These are phyloP conservation scores for Limnothrissa miodon DNA, from an alignment of 2,113 vertebrate species.

Conservation along the genomic window DNA sequence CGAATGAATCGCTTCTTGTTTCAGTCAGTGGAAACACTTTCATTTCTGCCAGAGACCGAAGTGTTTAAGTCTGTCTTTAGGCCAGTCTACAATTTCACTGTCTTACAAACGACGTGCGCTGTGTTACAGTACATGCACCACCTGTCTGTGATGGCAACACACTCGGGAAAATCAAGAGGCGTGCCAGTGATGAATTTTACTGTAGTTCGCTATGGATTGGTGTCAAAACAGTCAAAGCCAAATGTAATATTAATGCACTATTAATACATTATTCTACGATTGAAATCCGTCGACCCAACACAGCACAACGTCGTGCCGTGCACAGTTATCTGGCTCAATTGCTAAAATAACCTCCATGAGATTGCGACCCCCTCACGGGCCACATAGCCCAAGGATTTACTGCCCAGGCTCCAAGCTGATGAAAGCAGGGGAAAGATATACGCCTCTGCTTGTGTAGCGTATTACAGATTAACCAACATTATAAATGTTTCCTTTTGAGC, in stretches of 20 bases:
- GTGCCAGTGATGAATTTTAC: background rate
- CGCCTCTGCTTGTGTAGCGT: slow-evolving; percentile 13
- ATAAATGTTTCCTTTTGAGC: slow-evolving; percentile 35
- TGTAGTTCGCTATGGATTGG: background rate
- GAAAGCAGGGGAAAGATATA: slow-evolving; percentile 37
- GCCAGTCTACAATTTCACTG: slow-evolving; percentile 4
- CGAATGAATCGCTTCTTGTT: background rate
- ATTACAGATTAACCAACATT: slow-evolving; percentile 31
- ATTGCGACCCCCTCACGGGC: background rate
- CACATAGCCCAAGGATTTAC: slow-evolving; percentile 36
- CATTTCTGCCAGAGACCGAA: background rate
- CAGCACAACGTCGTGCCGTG: background rate
- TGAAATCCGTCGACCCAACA: background rate
- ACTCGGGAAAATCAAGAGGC: background rate
- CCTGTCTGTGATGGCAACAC: background rate
- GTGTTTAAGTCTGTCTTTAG: background rate
- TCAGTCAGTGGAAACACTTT: background rate
- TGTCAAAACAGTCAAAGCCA: background rate
- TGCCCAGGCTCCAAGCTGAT: slow-evolving; percentile 24
- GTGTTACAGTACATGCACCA: background rate
- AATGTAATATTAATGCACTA: background rate
- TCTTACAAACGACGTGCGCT: background rate
- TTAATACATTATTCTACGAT: background rate
- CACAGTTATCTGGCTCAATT: background rate
- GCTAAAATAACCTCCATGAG: slow-evolving; percentile 31